phyloP scores from a whole-genome alignment of 2,797 vertebrate genomes.

The Mastacembelus armatus region DNA sequence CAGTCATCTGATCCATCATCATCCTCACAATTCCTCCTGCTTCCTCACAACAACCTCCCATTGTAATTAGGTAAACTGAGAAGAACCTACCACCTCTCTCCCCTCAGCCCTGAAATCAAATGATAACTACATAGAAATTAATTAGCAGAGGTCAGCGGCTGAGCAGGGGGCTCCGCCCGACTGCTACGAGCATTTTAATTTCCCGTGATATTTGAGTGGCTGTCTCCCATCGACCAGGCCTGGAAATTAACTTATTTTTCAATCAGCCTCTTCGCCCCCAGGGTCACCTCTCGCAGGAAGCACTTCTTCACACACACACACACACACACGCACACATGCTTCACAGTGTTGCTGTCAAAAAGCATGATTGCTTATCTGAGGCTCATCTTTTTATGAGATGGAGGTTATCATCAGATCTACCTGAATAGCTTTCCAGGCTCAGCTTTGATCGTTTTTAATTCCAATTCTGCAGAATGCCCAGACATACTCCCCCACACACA shows the following conservation, averaged over 20 bases:
- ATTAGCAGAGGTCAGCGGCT: constrained; percentile 94
- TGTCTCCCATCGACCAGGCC: constrained; percentile 97
- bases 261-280: constrained; percentile 94
- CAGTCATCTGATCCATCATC: constrained; percentile 33
- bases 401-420: constrained; percentile 83
- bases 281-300: constrained; percentile 88
- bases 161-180: constrained; percentile 77
- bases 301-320: constrained; percentile 23
- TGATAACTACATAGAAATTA: constrained; percentile 90
- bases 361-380: constrained; percentile 95
- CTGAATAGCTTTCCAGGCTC: constrained; percentile 78
- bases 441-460: constrained; percentile 84
- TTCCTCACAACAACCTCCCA: constrained; percentile 85
- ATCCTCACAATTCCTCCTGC: constrained; percentile 24
- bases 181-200: constrained; percentile 94
- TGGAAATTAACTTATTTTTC: constrained; percentile 99
- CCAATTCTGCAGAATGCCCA: constrained; percentile 46
- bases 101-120: constrained; percentile 79
- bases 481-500: constrained; percentile 39
- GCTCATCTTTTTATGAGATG: constrained; percentile 86
- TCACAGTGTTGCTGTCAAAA: constrained; percentile 86
- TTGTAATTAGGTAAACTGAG: constrained; percentile 98
- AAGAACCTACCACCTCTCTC: constrained; percentile 79
- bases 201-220: constrained; percentile 99
- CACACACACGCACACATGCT: constrained; percentile 72